Conservation (phyloP, 1,140 invertebrate species). For the Cydia splendana region DNA sequence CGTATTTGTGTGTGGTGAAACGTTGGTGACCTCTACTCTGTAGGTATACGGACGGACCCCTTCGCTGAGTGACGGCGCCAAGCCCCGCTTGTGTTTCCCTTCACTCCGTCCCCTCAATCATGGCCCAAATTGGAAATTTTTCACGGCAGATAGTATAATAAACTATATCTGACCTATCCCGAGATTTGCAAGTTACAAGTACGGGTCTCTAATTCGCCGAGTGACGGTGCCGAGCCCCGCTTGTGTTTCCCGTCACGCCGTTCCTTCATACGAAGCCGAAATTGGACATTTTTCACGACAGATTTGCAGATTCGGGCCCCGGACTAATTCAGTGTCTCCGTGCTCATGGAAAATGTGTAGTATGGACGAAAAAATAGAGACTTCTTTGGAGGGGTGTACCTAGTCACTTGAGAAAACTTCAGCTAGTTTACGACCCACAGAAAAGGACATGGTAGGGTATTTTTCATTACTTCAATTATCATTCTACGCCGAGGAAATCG, state of each 20-base stretch:
- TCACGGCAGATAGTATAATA: background rate
- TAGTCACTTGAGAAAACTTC: no score
- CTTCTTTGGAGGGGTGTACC: no score
- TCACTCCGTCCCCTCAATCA: background rate
- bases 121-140: slow-evolving; percentile 29
- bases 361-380: no score
- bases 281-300: slow-evolving; percentile 30
- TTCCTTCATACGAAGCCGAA: background rate
- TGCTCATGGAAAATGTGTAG: background rate
- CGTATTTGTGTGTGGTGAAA: no score
- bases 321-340: background rate
- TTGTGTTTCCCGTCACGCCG: slow-evolving; percentile 28
- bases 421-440: no score
- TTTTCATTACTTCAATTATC: no score
- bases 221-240: slow-evolving; percentile 21
- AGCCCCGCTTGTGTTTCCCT: slow-evolving; percentile 28
- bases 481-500: no score
- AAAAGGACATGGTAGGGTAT: no score
- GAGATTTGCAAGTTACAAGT: no score
- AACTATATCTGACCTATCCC: no score
- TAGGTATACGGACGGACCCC: background rate
- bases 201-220: background rate
- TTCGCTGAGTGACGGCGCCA: slow-evolving; percentile 1
- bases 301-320: slow-evolving; percentile 11
- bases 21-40: no score